Evolutionary conservation across 2,888 invertebrate genomes (phyloP), one percentile per base, ranked within the genome.

Genomic region (Linnaemya tessellans): DNA sequence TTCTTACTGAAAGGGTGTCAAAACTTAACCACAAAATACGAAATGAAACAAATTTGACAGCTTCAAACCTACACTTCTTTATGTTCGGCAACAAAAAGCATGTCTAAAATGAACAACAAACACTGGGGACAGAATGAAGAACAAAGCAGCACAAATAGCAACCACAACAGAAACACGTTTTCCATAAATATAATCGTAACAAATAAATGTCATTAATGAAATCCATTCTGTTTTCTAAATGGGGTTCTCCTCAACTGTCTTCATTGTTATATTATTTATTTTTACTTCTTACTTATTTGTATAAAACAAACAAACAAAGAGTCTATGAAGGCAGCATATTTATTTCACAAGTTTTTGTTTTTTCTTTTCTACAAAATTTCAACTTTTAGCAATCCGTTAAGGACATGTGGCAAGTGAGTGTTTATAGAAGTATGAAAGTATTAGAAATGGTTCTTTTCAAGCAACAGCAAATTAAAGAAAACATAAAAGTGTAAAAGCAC

Each of bases 151-250:
- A 9, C 9, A 38, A 30, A 30, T 30, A 3, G 5, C 30, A 30
- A 13, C 11, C 41, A 43, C 11, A 43, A 43, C 41, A n/a, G 46
- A 46, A n/a, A 7, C 46, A 46, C 46, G 46, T 46, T 5, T 46
- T 46, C 58, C 67, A 41, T 60, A 22, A 60, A 15, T 68, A 41
- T 49, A 30, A 51, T 70, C 30, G 22, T 46, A 71, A 77, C 77
- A 77, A 82, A 82, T 71, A 82, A 65, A 43, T 65, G 77, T 67
- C 71, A 78, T 82, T 71, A 56, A 67, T 22, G 51, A 71, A 56
- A 77, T 38, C 35, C 25, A 49, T 71, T 71, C 38, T 71, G 10
- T 56, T 56, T 60, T 46, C 46, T 46, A 46, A 46, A 46, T 46
- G 46, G n/a, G 46, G n/a, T n/a, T n/a, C 4, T 46, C 3, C 18